These are phyloP conservation scores for Eleutherodactylus coqui DNA, from an alignment of 2,797 vertebrate genomes.

Conservation along the genomic window DNA sequence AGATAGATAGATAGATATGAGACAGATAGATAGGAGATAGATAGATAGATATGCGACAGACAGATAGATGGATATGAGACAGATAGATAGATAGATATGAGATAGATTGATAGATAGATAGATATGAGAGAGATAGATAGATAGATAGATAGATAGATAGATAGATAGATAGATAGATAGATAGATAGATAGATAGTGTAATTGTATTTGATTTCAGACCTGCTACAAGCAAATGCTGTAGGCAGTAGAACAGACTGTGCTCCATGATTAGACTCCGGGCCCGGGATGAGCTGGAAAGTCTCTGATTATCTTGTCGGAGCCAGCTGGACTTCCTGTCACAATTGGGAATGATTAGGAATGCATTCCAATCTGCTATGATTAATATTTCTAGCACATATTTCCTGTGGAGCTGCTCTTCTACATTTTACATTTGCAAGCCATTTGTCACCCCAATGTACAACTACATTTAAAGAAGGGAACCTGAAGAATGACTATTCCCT, in stretches of 20 bases:
- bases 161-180: not conserved
- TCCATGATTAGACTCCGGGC: slow-evolving; percentile 26
- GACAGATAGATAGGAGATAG: not conserved
- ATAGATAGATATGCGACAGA: not conserved
- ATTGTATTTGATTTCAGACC: too few species aligned
- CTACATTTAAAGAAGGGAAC: not conserved
- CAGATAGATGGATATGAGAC: not conserved
- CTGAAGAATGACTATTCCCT: not conserved
- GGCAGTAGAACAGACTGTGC: slow-evolving; percentile 15
- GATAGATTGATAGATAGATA: not conserved
- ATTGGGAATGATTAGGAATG: slow-evolving; percentile 32
- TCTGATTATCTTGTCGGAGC: slow-evolving; percentile 40
- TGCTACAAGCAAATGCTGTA: not conserved
- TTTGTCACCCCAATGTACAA: not conserved
- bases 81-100: not conserved
- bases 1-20: not conserved
- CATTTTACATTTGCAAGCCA: not conserved
- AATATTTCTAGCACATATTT: slow-evolving; percentile 33
- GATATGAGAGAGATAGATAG: not conserved
- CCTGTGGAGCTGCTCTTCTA: slow-evolving; percentile 16
- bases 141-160: not conserved
- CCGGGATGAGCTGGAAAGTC: slow-evolving; percentile 7
- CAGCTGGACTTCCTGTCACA: slow-evolving; percentile 36
- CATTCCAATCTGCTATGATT: slow-evolving; percentile 22
- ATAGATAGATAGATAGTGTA: not conserved